Percentiles rank a stretch among this genome's conserved stretches.
Evolutionary conservation across 2,113 vertebrate species (phyloP).

Genomic region (Solea solea): DNA sequence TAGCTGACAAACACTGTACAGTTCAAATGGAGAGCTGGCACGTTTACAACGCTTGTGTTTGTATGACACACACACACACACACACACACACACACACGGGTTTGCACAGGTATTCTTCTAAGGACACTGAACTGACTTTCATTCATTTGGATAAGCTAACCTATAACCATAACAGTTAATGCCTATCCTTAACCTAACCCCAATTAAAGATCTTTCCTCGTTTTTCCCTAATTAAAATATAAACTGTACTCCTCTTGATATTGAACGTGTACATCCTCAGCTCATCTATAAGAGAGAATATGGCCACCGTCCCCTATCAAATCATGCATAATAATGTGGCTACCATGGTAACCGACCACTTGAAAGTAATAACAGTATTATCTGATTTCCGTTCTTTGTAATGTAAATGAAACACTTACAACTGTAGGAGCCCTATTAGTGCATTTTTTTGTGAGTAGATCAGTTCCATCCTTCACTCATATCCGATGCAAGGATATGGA

Average conservation of each 20-base stretch:
- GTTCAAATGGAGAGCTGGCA: constrained; percentile 37
- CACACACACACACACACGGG: constrained; percentile 14
- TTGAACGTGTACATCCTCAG: constrained; percentile 8
- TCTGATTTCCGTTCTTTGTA: constrained; percentile 1
- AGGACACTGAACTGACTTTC: too few relatives aligned
- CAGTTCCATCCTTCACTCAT: not conserved
- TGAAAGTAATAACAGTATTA: constrained; percentile 30
- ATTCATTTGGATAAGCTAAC: too few relatives aligned
- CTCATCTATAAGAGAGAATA: constrained; percentile 4
- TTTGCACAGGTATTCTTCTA: too few relatives aligned
- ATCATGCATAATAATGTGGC: constrained; percentile 16
- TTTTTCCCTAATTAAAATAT: too few relatives aligned
- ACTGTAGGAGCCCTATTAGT: constrained; percentile 18
- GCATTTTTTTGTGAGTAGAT: constrained; percentile 28
- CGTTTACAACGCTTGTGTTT: constrained; percentile 48
- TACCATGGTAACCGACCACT: constrained; percentile 61
- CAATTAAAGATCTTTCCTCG: too few relatives aligned
- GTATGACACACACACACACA: constrained; percentile 19
- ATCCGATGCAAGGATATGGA: constrained; percentile 1
- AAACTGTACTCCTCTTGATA: not conserved
- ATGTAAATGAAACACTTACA: constrained; percentile 24
- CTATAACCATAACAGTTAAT: too few relatives aligned
- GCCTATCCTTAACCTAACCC: too few relatives aligned
- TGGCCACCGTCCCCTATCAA: constrained; percentile 22
- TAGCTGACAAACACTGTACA: constrained; percentile 73